Conservation (phyloP, 1,140 invertebrate species). For the Pygmarrhopalites habei region DNA sequence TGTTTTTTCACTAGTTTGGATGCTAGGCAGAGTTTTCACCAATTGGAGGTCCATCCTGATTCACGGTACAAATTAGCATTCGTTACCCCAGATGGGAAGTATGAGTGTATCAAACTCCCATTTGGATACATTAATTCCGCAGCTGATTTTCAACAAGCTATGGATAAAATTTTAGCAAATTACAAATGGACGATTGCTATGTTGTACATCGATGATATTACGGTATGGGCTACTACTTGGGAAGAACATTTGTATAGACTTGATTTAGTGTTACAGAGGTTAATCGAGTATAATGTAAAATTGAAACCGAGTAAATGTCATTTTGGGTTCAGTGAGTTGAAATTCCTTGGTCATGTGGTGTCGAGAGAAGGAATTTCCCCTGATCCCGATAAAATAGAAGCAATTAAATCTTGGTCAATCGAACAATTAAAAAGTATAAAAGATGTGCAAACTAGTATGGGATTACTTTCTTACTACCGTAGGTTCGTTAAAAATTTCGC, state of each 20-base stretch:
- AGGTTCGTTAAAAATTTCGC: slow-evolving; percentile 43
- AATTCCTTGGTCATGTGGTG: slow-evolving; percentile 44
- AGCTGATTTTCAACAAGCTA: no score
- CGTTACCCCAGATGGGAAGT: no score
- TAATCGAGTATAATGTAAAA: slow-evolving; percentile 2
- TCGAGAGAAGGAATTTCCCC: slow-evolving; percentile 41
- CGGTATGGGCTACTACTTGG: no score
- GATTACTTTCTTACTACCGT: slow-evolving; percentile 42
- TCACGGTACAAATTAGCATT: slow-evolving; percentile 34
- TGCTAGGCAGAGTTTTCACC: slow-evolving; percentile 48
- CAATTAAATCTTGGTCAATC: slow-evolving; percentile 41
- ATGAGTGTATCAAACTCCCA: no score
- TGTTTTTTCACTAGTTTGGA: slow-evolving; percentile 47
- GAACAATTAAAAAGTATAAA: slow-evolving; percentile 43
- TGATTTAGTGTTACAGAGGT: no score
- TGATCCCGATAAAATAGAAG: slow-evolving; percentile 41
- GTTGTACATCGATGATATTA: no score
- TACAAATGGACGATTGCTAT: no score
- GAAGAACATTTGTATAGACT: no score
- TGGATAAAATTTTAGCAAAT: no score
- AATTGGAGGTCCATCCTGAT: slow-evolving; percentile 42
- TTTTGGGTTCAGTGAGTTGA: slow-evolving; percentile 41
- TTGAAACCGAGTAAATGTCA: slow-evolving; percentile 43
- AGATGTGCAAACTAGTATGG: slow-evolving; percentile 41
- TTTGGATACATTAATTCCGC: no score